phyloP scores from a whole-genome alignment of 2,888 invertebrate genomes.

The Teleogryllus oceanicus region DNA sequence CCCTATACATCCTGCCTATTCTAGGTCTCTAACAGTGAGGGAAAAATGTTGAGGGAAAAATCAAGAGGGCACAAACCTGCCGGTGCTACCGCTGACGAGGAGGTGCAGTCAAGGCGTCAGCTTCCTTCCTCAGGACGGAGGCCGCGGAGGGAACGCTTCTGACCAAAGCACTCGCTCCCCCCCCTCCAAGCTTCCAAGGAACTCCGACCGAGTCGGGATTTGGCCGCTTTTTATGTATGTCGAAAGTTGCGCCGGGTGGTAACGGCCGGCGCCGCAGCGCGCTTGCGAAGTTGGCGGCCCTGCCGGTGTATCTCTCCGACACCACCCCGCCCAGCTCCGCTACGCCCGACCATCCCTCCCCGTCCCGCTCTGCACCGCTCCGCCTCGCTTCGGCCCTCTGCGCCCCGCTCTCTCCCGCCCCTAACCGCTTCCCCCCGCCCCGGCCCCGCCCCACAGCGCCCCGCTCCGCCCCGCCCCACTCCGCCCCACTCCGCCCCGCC shows the following conservation, averaged over 20 bases:
- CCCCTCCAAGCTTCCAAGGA: neutral
- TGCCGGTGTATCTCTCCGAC: neutral
- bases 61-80: too few relatives aligned
- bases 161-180: neutral
- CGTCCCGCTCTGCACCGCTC: neutral
- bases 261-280: neutral
- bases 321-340: neutral
- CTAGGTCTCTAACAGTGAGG: too few relatives aligned
- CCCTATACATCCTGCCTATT: too few relatives aligned
- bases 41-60: too few relatives aligned
- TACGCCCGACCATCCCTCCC: neutral
- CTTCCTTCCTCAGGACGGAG: too few relatives aligned
- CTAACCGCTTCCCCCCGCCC: too few relatives aligned
- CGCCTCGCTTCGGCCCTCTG: neutral
- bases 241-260: neutral
- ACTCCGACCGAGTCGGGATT: neutral
- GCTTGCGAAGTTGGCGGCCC: neutral
- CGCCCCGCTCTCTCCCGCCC: too few relatives aligned
- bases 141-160: neutral
- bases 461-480: too few relatives aligned
- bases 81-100: too few relatives aligned
- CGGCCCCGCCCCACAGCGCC: too few relatives aligned
- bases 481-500: too few relatives aligned
- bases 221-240: constrained; percentile 18
- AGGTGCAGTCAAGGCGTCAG: too few relatives aligned